Evolutionary conservation across 2,888 invertebrate genomes (phyloP), one percentile per base, ranked within the genome.

Genomic region (Sclerodermus sp.): DNA sequence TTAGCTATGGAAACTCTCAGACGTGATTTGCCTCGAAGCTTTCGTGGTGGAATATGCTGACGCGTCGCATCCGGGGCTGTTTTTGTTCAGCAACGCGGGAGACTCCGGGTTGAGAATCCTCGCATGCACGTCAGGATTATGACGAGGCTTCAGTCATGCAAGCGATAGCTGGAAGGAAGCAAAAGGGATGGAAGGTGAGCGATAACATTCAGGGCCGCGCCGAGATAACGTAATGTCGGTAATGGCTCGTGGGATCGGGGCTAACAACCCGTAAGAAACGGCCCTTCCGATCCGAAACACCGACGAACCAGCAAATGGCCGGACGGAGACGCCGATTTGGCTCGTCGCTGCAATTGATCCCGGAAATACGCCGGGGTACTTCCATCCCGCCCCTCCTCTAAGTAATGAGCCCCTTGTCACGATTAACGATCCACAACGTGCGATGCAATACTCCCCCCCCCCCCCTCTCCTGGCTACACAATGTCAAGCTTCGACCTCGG

Each of bases 191-290:
- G 43, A 56, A 46, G 54, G 47, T 43, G 47, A 39, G 43, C 57
- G 66, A 65, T 68, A 64, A 53, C 59, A 66, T 68, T 66, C 57
- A 57, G 47, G 41, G 53, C 48, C 43, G 30, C 37, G 42, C 30
- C 49, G 49, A 62, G 68, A 68, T 67, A 67, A 64, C 54, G 60
- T 62, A 61, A 68, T 61, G 64, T 61, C 55, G 53, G 62, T 58
- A 59, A 66, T 62, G 58, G 57, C 54, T 61, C 62, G 59, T 62
- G 53, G 60, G 40, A 62, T 60, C 57, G 50, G 39, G 52, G 55
- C 62, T 62, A 68, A 62, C 62, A 58, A 60, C 52, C 58, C 53
- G 55, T 62, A 60, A 62, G 62, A 60, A 64, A 58, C 54, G 60
- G 57, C 45, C 47, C 47, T 43, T 49, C 38, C 51, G 62, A 53